Conservation (phyloP, 2,797 vertebrate species). For the Xenops minutus region DNA sequence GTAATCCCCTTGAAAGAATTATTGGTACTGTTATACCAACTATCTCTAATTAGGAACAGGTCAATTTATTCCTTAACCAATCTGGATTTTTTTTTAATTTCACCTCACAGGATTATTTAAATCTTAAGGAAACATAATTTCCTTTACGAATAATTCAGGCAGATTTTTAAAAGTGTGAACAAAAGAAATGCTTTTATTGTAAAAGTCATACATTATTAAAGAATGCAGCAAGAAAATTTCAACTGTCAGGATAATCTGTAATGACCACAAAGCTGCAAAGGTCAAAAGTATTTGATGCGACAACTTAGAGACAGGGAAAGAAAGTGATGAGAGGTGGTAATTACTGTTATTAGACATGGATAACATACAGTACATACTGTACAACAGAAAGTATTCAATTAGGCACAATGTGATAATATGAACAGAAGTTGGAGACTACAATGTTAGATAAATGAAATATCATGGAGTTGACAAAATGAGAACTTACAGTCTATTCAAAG, state of each 20-base stretch:
- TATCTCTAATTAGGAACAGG: neutral
- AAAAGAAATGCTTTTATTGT: slow-evolving; percentile 60
- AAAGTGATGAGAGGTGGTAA: slow-evolving; percentile 28
- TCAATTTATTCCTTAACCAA: neutral
- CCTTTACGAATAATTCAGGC: slow-evolving; percentile 57
- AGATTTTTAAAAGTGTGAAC: slow-evolving; percentile 50
- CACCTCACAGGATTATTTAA: neutral
- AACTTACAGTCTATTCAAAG: slow-evolving; percentile 4
- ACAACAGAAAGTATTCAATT: slow-evolving; percentile 29
- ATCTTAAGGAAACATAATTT: slow-evolving; percentile 37
- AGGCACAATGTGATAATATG: slow-evolving; percentile 41
- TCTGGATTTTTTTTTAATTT: neutral
- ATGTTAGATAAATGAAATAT: slow-evolving; percentile 28
- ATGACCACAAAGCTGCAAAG: slow-evolving; percentile 54
- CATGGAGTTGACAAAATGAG: slow-evolving; percentile 25
- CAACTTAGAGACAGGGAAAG: slow-evolving; percentile 29
- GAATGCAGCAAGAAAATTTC: slow-evolving; percentile 60
- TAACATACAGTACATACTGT: slow-evolving; percentile 49
- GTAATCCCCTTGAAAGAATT: neutral
- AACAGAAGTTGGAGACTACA: slow-evolving; percentile 27
- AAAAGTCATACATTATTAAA: slow-evolving; percentile 40
- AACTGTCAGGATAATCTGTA: slow-evolving; percentile 58
- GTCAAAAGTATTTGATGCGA: slow-evolving; percentile 24
- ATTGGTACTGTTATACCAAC: neutral
- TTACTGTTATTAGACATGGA: slow-evolving; percentile 52